These are phyloP conservation scores for Characodon lateralis DNA, from an alignment of 2,797 vertebrate species.

Conservation along the genomic window DNA sequence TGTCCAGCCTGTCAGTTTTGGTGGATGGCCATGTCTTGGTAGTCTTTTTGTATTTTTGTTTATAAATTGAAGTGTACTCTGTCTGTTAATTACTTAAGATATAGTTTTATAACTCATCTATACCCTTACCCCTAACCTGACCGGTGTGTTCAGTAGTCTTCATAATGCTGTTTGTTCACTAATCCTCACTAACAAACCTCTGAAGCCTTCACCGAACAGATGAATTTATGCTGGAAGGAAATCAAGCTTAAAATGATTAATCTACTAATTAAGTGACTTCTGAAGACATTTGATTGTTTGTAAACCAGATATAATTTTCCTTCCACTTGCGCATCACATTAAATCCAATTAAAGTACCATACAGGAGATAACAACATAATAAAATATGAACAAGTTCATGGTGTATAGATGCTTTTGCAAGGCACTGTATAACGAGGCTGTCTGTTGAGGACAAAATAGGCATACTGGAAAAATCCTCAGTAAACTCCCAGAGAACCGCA, in stretches of 20 bases:
- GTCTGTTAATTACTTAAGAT: no score
- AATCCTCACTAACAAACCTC: neutral
- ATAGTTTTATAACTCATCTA: no score
- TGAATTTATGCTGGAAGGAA: neutral
- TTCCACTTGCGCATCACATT: neutral
- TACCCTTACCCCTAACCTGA: no score
- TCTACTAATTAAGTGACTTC: neutral
- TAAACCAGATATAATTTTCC: neutral
- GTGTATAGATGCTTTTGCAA: neutral
- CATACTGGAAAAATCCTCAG: neutral
- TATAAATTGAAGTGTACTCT: no score
- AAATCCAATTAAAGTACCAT: neutral
- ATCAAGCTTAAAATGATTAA: neutral
- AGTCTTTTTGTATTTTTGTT: no score
- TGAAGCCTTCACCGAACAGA: neutral
- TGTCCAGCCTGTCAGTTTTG: no score
- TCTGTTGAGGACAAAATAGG: neutral
- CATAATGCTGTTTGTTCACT: neutral
- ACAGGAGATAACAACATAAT: neutral
- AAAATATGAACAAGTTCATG: neutral
- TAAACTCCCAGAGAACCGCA: neutral
- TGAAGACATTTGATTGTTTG: neutral
- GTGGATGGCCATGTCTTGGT: no score
- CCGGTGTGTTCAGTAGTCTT: neutral
- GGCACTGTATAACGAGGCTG: slow-evolving; percentile 1